Evolutionary conservation across 2,888 invertebrate genomes (phyloP).

Genomic region (Trissoscelio sp.): DNA sequence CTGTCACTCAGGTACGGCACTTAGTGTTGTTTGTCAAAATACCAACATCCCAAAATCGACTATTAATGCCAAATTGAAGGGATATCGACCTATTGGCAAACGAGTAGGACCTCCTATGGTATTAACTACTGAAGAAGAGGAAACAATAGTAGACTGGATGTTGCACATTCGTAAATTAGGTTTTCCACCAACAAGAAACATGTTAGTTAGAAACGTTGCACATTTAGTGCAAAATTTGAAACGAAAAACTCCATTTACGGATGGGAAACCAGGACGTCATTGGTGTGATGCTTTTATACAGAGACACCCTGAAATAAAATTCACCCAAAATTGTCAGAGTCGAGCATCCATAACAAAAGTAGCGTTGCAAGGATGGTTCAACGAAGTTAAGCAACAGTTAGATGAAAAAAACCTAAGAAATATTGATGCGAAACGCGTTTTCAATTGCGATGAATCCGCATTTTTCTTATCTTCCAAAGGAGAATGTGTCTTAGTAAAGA

Average conservation of each 20-base stretch:
- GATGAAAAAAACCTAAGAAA: conserved; percentile 3
- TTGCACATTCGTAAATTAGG: conserved; percentile 15
- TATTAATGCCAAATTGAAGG: background rate
- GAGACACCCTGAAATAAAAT: conserved; percentile 42
- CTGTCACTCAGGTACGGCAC: background rate
- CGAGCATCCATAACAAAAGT: conserved; percentile 18
- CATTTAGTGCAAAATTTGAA: conserved; percentile 51
- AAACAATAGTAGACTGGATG: conserved; percentile 70
- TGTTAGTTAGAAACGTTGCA: conserved; percentile 59
- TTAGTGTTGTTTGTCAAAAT: background rate
- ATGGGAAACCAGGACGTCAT: conserved; percentile 62
- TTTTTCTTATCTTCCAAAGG: conserved; percentile 37
- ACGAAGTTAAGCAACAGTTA: conserved; percentile 7
- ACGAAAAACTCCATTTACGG: conserved; percentile 55
- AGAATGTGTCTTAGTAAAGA: conserved; percentile 10
- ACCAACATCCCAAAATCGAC: background rate
- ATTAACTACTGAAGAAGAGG: conserved; percentile 57
- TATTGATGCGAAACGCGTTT: conserved; percentile 25
- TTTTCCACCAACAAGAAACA: conserved; percentile 29
- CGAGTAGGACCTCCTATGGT: background rate
- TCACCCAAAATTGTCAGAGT: conserved; percentile 1
- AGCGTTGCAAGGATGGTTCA: background rate
- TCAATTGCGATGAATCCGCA: conserved; percentile 45
- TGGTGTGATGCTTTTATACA: conserved; percentile 68
- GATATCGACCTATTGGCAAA: background rate